Base-by-base conservation (phyloP, 2,113 vertebrate species). In the Mirounga angustirostris region DNA sequence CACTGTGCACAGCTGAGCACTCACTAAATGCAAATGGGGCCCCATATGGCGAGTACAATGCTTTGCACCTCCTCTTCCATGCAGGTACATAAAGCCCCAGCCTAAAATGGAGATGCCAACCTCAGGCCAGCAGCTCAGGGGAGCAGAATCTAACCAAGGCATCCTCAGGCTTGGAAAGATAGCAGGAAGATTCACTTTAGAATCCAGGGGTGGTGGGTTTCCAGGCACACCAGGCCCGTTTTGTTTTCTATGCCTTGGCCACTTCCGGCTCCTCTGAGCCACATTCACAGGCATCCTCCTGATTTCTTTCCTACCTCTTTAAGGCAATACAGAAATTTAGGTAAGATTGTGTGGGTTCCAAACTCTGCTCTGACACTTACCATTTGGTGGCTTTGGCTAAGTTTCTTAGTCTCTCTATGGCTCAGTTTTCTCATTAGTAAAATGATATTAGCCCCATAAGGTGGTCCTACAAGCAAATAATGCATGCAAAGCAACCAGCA, bases 1-100 rank as follows among this genome's bases (percentile, higher is more conserved):
- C 79, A 24, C 85, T 61, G 83, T n/a, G 65, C 96, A 67, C 93
- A 96, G 96, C 96, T 95, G 97, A 94, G 93, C 67, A 28, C 89
- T 92, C 82, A 28, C 61, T 69, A 65, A 54, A 89, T 80, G 93
- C 93, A 87, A 89, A 79, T 9, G 43, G 89, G 16, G 71, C 95
- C 95, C 84, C 82, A 89, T 33, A 79, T 54, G 97, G 91, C 14
- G 78, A 5, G 46, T 33, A 52, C 65, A 18, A 18, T 36, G 82
- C 91, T 54, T 33, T 19, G 26, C 5, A n/a, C 52, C 67, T 28
- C 85, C 73, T 96, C 89, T 76, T 43, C 40, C 30, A 11, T 0
- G 8, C 76, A 58, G 88, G 88, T 69, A 93, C 46, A 33, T 2
- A 65, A 76, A 83, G 40, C 33, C 56, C 87, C 59, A 19, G 67